Percentiles rank a stretch among this genome's conserved stretches.
phyloP scores from a whole-genome alignment of 2,888 invertebrate species.

The Thalpophila matura region DNA sequence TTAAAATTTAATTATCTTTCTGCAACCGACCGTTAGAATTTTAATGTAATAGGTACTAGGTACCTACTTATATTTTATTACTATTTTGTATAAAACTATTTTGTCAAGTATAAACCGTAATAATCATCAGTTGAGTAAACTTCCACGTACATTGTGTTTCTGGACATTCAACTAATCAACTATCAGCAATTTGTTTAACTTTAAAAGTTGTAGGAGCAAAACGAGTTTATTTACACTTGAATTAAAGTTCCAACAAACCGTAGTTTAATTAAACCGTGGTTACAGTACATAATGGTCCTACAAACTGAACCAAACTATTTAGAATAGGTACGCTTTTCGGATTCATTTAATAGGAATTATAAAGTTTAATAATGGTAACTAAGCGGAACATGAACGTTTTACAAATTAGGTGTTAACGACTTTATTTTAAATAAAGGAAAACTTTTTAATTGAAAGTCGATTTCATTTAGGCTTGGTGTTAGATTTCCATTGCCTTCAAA shows the following conservation, averaged over 20 bases:
- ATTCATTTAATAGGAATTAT: slow-evolving; percentile 25
- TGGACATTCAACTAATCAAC: too few relatives aligned
- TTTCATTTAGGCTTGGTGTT: slow-evolving; percentile 7
- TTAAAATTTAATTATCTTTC: too few relatives aligned
- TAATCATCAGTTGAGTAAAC: too few relatives aligned
- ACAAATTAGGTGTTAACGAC: slow-evolving; percentile 37
- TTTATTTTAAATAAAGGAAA: not conserved
- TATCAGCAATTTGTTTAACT: too few relatives aligned
- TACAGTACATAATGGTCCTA: slow-evolving; percentile 11
- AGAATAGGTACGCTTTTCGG: slow-evolving; percentile 16
- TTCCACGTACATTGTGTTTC: too few relatives aligned
- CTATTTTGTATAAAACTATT: too few relatives aligned
- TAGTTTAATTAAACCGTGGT: slow-evolving; percentile 8
- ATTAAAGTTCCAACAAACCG: slow-evolving; percentile 12
- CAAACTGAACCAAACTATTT: slow-evolving; percentile 27
- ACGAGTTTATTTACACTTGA: not conserved
- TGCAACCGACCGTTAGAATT: too few relatives aligned
- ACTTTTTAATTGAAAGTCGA: slow-evolving; percentile 24
- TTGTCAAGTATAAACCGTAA: too few relatives aligned
- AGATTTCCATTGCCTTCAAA: not conserved
- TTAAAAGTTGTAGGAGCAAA: not conserved
- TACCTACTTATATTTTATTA: too few relatives aligned
- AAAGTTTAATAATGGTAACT: slow-evolving; percentile 31
- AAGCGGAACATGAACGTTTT: slow-evolving; percentile 29
- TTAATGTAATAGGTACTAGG: too few relatives aligned